Evolutionary conservation across 64 coral and sea anemone genomes (phyloP).

Genomic region (Actinia equina): DNA sequence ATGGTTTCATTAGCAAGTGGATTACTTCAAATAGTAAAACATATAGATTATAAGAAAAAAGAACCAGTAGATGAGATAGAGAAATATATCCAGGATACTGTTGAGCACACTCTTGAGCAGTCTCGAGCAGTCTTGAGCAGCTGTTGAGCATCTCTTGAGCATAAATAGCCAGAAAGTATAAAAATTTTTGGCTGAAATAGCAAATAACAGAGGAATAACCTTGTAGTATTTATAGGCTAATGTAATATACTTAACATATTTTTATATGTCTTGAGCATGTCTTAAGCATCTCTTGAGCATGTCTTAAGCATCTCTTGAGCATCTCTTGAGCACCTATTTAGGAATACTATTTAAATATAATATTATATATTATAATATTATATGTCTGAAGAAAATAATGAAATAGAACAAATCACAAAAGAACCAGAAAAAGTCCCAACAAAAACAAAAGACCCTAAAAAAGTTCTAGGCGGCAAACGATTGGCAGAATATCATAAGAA

Average conservation of each 20-base stretch:
- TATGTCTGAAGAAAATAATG: constrained; percentile 27
- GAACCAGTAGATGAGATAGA: not conserved
- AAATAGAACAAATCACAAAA: constrained; percentile 16
- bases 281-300: no score
- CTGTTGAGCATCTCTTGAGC: not conserved
- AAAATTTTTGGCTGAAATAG: not conserved
- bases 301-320: no score
- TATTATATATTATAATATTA: constrained; percentile 1
- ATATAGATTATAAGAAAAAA: not conserved
- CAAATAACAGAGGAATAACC: no score
- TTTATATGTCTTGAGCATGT: no score
- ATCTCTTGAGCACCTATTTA: no score
- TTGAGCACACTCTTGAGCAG: constrained; percentile 17
- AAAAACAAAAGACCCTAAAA: constrained; percentile 27
- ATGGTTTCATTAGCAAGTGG: constrained; percentile 30
- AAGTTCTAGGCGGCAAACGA: constrained; percentile 19
- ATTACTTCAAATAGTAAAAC: constrained; percentile 23
- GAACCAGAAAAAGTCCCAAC: not conserved
- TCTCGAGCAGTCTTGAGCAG: not conserved
- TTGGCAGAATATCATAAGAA: constrained; percentile 23
- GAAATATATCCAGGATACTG: not conserved
- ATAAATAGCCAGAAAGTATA: not conserved
- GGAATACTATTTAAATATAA: no score
- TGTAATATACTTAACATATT: no score
- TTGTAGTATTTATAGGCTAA: no score